Percentiles rank a stretch among this genome's conserved stretches.
These are phyloP conservation scores for Pseudomyrmex cubaensis DNA, from an alignment of 1,140 invertebrate genomes.

Conservation along the genomic window DNA sequence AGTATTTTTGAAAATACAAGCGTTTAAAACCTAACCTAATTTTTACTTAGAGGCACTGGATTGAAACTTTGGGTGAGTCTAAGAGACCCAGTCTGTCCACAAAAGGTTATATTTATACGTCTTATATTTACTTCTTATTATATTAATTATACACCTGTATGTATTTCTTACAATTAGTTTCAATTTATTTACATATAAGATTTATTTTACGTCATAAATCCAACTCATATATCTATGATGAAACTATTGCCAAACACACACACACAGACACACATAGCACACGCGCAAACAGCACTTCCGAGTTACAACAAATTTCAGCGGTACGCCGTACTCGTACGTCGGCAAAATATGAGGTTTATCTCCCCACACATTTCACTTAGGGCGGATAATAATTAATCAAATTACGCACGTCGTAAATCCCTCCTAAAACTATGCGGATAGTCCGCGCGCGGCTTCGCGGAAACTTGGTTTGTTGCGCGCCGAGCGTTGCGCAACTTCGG, in stretches of 20 bases:
- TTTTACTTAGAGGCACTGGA: too few species aligned
- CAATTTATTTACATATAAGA: too few species aligned
- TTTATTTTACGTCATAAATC: not conserved
- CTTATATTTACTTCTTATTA: not conserved
- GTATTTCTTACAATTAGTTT: not conserved
- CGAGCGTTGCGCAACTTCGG: conserved; percentile 24
- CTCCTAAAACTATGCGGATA: conserved; percentile 46
- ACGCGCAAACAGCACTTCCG: not conserved
- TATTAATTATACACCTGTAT: not conserved
- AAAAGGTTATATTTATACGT: too few species aligned
- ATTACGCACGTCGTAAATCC: conserved; percentile 37
- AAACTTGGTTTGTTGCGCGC: conserved; percentile 30
- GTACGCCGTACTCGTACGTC: not conserved
- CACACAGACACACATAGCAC: too few species aligned
- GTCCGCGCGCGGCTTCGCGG: not conserved
- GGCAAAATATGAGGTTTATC: conserved; percentile 43
- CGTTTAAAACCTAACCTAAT: too few species aligned
- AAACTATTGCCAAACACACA: not conserved
- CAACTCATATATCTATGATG: not conserved
- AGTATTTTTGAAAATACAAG: too few species aligned
- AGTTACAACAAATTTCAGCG: not conserved
- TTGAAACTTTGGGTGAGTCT: too few species aligned
- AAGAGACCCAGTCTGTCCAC: too few species aligned
- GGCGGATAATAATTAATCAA: conserved; percentile 42
- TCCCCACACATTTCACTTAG: conserved; percentile 34